phyloP scores from a whole-genome alignment of 2,797 vertebrate species.

The Hybognathus amarus region DNA sequence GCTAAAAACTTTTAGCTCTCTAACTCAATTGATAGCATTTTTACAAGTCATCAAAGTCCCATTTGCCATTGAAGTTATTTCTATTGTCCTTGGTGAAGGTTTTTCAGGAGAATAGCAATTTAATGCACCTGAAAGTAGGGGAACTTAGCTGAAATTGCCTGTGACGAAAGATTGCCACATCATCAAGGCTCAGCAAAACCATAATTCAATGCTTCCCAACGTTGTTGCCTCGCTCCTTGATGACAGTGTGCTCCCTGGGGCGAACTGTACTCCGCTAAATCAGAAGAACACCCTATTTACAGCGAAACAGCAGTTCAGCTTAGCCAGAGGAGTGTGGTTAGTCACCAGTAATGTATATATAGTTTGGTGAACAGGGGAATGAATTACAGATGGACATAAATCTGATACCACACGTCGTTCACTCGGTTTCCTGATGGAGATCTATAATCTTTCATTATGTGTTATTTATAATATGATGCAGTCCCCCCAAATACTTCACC shows the following conservation, averaged over 20 bases:
- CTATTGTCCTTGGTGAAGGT: not conserved
- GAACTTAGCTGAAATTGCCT: constrained; percentile 13
- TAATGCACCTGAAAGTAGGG: not conserved
- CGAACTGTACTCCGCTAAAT: constrained; percentile 22
- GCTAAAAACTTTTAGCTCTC: not conserved
- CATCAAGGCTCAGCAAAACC: constrained; percentile 41
- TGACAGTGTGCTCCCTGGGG: constrained; percentile 45
- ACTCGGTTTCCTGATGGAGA: not conserved
- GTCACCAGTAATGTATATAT: constrained; percentile 19
- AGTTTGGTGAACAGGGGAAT: not conserved
- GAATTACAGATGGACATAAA: not conserved
- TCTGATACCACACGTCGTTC: not conserved
- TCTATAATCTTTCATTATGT: not conserved
- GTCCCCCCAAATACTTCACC: not conserved
- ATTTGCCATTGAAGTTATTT: constrained; percentile 6
- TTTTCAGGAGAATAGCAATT: not conserved
- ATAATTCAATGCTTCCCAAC: constrained; percentile 65
- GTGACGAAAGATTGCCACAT: constrained; percentile 52
- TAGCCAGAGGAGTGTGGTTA: constrained; percentile 56
- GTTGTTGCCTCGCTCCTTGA: constrained; percentile 41
- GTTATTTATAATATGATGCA: not conserved
- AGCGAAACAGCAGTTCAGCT: constrained; percentile 55
- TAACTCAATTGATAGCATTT: not conserved
- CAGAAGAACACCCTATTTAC: constrained; percentile 49
- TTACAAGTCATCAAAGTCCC: not conserved